Evolutionary conservation across 2,888 invertebrate genomes (phyloP).

Genomic region (Euzetes globulus): DNA sequence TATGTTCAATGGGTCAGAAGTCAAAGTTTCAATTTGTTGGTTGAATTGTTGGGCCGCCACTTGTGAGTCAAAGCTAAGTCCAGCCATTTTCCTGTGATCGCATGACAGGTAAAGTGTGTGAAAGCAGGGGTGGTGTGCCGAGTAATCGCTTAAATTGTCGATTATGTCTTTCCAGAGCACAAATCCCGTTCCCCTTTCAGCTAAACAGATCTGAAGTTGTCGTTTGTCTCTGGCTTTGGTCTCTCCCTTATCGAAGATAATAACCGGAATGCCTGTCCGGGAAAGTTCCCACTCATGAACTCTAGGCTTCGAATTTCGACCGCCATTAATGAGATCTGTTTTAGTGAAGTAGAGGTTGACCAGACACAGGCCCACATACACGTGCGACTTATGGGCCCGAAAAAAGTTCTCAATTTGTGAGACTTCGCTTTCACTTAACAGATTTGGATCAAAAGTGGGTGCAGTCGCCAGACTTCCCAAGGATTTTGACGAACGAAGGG

Average conservation of each 20-base stretch:
- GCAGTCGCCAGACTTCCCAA: constrained; percentile 16
- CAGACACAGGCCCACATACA: constrained; percentile 66
- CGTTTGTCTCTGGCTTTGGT: constrained; percentile 61
- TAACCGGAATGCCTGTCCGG: constrained; percentile 69
- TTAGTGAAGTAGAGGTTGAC: constrained; percentile 53
- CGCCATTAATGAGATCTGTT: constrained; percentile 41
- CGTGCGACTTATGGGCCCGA: constrained; percentile 66
- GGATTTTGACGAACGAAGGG: not conserved
- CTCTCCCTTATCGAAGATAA: constrained; percentile 67
- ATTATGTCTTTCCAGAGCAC: constrained; percentile 72
- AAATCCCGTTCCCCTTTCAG: constrained; percentile 72
- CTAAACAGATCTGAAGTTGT: constrained; percentile 62
- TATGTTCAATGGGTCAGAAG: constrained; percentile 69
- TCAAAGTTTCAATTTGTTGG: constrained; percentile 60
- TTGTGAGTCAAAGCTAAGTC: constrained; percentile 69
- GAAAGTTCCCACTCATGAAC: constrained; percentile 58
- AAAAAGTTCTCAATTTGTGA: constrained; percentile 65
- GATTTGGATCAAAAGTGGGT: constrained; percentile 9
- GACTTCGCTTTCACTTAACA: constrained; percentile 44
- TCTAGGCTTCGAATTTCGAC: constrained; percentile 35
- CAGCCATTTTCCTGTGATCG: constrained; percentile 67
- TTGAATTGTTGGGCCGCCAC: constrained; percentile 64
- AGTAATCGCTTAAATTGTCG: constrained; percentile 67
- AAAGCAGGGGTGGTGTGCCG: constrained; percentile 59
- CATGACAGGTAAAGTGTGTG: constrained; percentile 72